Evolutionary conservation across 1,140 invertebrate genomes (phyloP), one percentile per base, ranked within the genome.

Genomic region (Pteromalus puparum): DNA sequence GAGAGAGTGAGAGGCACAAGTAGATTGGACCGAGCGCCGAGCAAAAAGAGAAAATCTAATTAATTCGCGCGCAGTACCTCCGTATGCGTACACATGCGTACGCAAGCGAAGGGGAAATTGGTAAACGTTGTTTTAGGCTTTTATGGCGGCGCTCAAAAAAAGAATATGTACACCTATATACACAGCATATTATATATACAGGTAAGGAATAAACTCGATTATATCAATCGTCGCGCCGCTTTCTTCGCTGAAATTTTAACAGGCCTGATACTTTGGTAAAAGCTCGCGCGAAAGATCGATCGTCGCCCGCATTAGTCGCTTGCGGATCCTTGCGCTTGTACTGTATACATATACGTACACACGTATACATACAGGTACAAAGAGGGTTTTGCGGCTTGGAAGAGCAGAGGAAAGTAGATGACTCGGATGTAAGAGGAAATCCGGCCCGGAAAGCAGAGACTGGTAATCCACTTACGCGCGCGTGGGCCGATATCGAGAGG

Each of bases 41-140:
- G 87, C 81, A 88, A 87, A 87, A 87, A 86, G 74, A 83, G 74
- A 83, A 87, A 87, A 88, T 88, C 87, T 88, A 87, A 88, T 88
- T 87, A 87, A 87, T 82, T 84, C 79, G 48, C 82, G 48, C 82
- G 18, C 28, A 7, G 74, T 72, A n/a, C 46, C n/a, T n/a, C n/a
- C 38, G 65, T 53, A 4, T 26, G 15, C 1, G 15, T 21, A 5
- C 15, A 70, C 67, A 28, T 24, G 7, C 24, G n/a, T 2, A 21
- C n/a, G 53, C 7, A 65, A 18, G 42, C 61, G 30, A 28, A 61
- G 79, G 34, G 65, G 81, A 85, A 85, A 87, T 81, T 86, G 86
- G 87, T 86, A 88, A 88, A 89, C 88, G 88, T 89, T 89, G 86
- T 88, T 89, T 89, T 87, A 88, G 88, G 88, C 87, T 86, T 88